Evolutionary conservation across 30 jellyfish, hydroid and myxozoan species (phyloP), one percentile per base, ranked within the genome.

Genomic region (Chironex yamaguchii): DNA sequence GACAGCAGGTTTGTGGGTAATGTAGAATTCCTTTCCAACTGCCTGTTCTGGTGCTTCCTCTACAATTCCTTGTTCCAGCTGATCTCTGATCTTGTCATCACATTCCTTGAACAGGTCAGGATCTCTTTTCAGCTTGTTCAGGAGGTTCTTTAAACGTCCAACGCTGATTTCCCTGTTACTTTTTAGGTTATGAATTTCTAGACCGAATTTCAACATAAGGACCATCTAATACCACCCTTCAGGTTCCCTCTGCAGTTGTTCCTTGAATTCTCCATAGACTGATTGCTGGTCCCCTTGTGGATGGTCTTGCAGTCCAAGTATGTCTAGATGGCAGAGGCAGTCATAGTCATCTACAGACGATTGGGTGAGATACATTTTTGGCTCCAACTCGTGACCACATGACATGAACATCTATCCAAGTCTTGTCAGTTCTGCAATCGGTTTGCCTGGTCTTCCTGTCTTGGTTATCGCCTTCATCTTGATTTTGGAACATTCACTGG

Each of bases 331-430:
- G 71, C 90, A 77, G 31, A 92, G 71, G 36, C 69, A 85, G 85
- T 79, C 79, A 63, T 92, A 87, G 73, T 87, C 97, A 6, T 80
- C 89, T 27, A 36, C 67, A 24, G 97, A 13, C 27, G 67, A 71
- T 31, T 75, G 79, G 12, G 96, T 35, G 20, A 50, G 32, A 81
- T 50, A 76, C 21, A 51, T 52, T 63, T 82, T 21, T 25, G 94
- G 20, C n/a, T 83, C 50, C 3, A 29, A 6, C 29, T 48, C 94
- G 33, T 25, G 35, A 24, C 96, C 96, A 11, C 89, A 85, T 14
- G 95, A 86, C 98, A 87, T 92, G 23, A 87, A 31, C 36, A 81
- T 82, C 98, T 97, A 92, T 6, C 97, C 97, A 33, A 92, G 70
- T 34, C 32, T 69, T 17, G 98, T 92, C 32, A 42, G 22, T 36